phyloP scores from a whole-genome alignment of 2,797 vertebrate species.

The Schizopygopsis malacanthus region DNA sequence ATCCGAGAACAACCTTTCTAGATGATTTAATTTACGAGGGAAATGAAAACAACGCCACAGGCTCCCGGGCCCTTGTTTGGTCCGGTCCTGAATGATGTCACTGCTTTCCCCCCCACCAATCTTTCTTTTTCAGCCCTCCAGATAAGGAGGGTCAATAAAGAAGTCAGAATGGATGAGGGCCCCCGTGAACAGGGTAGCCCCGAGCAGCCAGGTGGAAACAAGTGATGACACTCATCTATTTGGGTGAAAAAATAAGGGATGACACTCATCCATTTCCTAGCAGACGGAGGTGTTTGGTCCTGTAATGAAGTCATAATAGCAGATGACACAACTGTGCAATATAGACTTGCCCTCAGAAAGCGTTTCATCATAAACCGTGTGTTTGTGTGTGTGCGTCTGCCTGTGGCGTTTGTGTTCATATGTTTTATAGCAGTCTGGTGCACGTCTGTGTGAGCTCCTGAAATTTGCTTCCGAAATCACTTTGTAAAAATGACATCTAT shows the following conservation, averaged over 20 bases:
- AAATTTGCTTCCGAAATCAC: conserved; percentile 29
- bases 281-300: conserved; percentile 48
- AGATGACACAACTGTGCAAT: conserved; percentile 63
- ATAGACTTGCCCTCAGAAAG: conserved; percentile 51
- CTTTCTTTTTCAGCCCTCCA: background rate
- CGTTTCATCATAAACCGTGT: conserved; percentile 44
- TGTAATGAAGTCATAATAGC: conserved; percentile 70
- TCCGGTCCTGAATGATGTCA: conserved; percentile 40
- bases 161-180: conserved; percentile 57
- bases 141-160: conserved; percentile 45
- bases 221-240: conserved; percentile 47
- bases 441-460: conserved; percentile 35
- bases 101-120: background rate
- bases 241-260: conserved; percentile 49
- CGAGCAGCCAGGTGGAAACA: conserved; percentile 62
- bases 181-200: conserved; percentile 42
- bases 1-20: conserved; percentile 29
- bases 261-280: conserved; percentile 56
- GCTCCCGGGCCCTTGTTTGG: conserved; percentile 13
- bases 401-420: conserved; percentile 31
- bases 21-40: conserved; percentile 48
- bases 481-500: conserved; percentile 31
- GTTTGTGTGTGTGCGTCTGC: conserved; percentile 26
- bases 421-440: conserved; percentile 26
- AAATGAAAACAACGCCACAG: conserved; percentile 45